Evolutionary conservation across 1,140 invertebrate genomes (phyloP).

Genomic region (Odontomachus brunneus): DNA sequence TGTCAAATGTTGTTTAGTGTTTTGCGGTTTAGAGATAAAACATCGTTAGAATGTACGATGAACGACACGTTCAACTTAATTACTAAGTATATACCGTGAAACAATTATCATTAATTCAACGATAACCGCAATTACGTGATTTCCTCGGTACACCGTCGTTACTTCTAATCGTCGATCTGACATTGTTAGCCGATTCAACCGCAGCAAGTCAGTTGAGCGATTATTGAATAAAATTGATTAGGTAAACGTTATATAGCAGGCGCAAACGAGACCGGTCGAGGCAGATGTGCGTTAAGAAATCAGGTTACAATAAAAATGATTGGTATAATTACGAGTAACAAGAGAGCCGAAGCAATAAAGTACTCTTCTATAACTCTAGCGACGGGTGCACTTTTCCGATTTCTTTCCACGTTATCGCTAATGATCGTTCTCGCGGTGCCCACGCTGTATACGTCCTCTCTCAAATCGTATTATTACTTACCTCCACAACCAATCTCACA

Average conservation of each 20-base stretch:
- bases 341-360: neutral
- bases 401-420: constrained; percentile 30
- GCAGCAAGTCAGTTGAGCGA: neutral
- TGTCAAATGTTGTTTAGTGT: neutral
- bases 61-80: constrained; percentile 27
- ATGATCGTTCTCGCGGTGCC: constrained; percentile 30
- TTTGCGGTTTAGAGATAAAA: neutral
- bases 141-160: neutral
- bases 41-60: constrained; percentile 7
- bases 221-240: neutral
- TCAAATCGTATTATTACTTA: constrained; percentile 56
- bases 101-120: constrained; percentile 41
- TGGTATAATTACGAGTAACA: neutral
- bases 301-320: constrained; percentile 2
- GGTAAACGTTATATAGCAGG: neutral
- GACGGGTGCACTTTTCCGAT: neutral
- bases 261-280: too few relatives aligned
- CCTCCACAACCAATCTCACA: constrained; percentile 47
- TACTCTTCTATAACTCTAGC: neutral
- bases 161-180: constrained; percentile 10
- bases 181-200: neutral
- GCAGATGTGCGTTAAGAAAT: neutral
- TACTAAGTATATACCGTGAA: constrained; percentile 7
- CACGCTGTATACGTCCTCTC: constrained; percentile 37
- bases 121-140: neutral